Evolutionary conservation across 2,888 invertebrate genomes (phyloP).

Genomic region (Drosophila eohydei): DNA sequence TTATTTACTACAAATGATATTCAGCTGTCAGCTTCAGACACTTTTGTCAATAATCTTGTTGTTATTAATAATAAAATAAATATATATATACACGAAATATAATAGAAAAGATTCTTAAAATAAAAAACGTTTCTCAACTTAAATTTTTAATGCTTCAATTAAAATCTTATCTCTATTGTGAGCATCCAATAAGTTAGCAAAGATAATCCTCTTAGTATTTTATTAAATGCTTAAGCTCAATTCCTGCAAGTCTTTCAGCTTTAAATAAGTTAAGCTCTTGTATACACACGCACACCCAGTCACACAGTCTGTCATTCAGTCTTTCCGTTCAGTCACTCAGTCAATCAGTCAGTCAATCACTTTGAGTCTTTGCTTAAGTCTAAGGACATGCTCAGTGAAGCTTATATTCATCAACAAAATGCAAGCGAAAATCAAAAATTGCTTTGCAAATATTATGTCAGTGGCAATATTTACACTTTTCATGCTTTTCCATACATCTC

Average conservation of each 20-base stretch:
- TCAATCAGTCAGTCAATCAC: slow-evolving; percentile 40
- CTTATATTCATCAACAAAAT: slow-evolving; percentile 56
- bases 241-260: not conserved
- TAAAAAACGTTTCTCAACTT: not conserved
- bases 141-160: not conserved
- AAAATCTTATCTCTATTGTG: not conserved
- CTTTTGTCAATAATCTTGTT: too few species aligned
- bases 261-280: not conserved
- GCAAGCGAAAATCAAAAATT: slow-evolving; percentile 58
- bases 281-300: not conserved
- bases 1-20: too few species aligned
- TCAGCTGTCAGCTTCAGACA: too few species aligned
- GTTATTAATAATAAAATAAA: too few species aligned
- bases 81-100: too few species aligned
- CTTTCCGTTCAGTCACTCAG: not conserved
- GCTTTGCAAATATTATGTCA: slow-evolving; percentile 64
- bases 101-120: too few species aligned
- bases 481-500: slow-evolving; percentile 32
- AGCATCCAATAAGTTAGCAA: not conserved
- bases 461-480: slow-evolving; percentile 69
- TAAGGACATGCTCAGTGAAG: slow-evolving; percentile 33
- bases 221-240: not conserved
- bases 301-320: slow-evolving; percentile 1
- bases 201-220: not conserved
- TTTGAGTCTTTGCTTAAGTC: slow-evolving; percentile 20